phyloP scores from a whole-genome alignment of 2,888 invertebrate species.

The Callimorpha dominula region DNA sequence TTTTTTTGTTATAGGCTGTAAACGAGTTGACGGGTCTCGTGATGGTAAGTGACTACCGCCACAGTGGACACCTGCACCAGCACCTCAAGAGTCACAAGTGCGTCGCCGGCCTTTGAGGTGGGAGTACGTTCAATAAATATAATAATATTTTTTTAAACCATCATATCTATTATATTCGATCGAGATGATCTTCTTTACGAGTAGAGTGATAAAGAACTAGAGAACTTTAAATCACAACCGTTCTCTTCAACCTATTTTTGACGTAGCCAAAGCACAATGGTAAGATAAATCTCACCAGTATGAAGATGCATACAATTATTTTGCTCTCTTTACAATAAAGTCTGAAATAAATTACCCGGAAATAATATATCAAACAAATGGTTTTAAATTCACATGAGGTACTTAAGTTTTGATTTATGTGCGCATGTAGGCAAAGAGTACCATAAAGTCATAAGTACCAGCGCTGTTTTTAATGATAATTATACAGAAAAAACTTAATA shows the following conservation, averaged over 20 bases:
- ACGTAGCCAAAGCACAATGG: neutral
- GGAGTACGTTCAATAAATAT: too few species aligned
- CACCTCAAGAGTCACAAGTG: too few species aligned
- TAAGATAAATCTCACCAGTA: neutral
- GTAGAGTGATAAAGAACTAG: neutral
- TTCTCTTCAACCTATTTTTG: neutral
- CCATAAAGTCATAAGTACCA: slow-evolving; percentile 14
- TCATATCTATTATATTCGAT: too few species aligned
- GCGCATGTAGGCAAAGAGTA: slow-evolving; percentile 6
- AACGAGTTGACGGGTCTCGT: too few species aligned
- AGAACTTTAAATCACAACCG: neutral
- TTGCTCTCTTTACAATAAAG: neutral
- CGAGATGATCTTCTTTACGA: too few species aligned
- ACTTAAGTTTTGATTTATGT: slow-evolving; percentile 15
- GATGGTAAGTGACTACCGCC: too few species aligned
- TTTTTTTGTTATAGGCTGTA: too few species aligned
- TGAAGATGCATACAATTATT: neutral
- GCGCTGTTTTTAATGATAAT: slow-evolving; percentile 8
- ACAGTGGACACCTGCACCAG: too few species aligned
- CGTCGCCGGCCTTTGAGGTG: too few species aligned
- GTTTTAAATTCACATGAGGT: slow-evolving; percentile 1
- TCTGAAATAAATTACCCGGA: neutral
- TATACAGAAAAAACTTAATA: slow-evolving; percentile 6
- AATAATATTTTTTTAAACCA: too few species aligned
- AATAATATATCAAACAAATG: neutral